A percentile compares a stretch with the other conserved stretches of the same genome.
Evolutionary conservation across 2,113 vertebrate genomes (phyloP).

Genomic region (Nesogale talazaci): DNA sequence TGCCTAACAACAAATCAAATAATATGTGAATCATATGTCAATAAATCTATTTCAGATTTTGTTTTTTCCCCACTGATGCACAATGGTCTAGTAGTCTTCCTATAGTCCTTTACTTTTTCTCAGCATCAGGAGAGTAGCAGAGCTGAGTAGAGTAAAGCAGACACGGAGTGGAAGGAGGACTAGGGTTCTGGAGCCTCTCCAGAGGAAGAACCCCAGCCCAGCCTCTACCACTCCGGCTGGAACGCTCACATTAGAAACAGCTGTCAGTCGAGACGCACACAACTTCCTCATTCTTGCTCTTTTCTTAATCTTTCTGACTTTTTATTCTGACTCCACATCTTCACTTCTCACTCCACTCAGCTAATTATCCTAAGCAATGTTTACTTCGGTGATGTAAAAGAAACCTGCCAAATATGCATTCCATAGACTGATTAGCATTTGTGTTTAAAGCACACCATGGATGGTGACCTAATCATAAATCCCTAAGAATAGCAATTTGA

Average conservation of each 20-base stretch:
- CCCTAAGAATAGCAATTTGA: neutral
- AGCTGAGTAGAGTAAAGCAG: neutral
- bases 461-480: conserved; percentile 20
- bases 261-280: neutral
- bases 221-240: neutral
- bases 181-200: neutral
- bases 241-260: neutral
- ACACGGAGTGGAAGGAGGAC: too few relatives aligned
- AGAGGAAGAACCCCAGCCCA: neutral
- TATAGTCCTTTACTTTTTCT: neutral
- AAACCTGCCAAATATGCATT: neutral
- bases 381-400: neutral
- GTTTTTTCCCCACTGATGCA: neutral
- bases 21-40: too few relatives aligned
- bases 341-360: neutral
- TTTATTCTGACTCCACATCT: neutral
- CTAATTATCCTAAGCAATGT: neutral
- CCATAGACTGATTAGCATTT: neutral
- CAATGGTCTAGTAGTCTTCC: neutral
- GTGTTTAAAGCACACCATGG: neutral
- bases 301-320: neutral
- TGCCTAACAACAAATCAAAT: too few relatives aligned
- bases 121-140: neutral
- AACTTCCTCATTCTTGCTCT: neutral
- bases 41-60: neutral